Conservation (phyloP, 2,888 invertebrate genomes). For the Leucophenga montana region DNA sequence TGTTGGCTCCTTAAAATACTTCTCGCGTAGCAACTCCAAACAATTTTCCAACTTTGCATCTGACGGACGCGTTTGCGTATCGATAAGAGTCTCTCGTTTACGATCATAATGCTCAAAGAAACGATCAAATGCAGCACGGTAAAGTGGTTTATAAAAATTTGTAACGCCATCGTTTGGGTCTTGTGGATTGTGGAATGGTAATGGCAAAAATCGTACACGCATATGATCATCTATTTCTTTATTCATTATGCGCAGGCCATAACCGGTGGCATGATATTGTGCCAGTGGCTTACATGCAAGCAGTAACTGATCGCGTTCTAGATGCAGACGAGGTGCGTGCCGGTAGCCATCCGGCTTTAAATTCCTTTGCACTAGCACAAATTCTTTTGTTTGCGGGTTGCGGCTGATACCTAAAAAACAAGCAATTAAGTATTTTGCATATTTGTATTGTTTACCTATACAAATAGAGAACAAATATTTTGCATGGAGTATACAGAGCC, state of each 20-base stretch:
- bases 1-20: slow-evolving; percentile 61
- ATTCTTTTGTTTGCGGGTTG: slow-evolving; percentile 49
- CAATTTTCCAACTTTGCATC: slow-evolving; percentile 48
- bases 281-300: slow-evolving; percentile 63
- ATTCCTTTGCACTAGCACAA: slow-evolving; percentile 66
- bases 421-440: no score
- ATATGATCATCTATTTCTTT: no score
- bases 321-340: slow-evolving; percentile 63
- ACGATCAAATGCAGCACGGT: slow-evolving; percentile 66
- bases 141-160: slow-evolving; percentile 62
- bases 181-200: slow-evolving; percentile 56
- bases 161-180: slow-evolving; percentile 39
- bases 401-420: slow-evolving; percentile 53
- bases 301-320: slow-evolving; percentile 62
- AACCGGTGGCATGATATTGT: slow-evolving; percentile 68
- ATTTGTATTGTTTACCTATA: no score
- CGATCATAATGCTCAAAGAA: slow-evolving; percentile 68
- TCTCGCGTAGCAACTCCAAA: slow-evolving; percentile 53
- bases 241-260: slow-evolving; percentile 59
- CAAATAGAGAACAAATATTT: no score
- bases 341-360: slow-evolving; percentile 62
- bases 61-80: slow-evolving; percentile 32
- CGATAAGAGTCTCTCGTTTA: slow-evolving; percentile 40
- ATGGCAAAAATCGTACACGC: slow-evolving; percentile 52
- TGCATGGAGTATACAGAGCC: no score